phyloP scores from a whole-genome alignment of 2,113 vertebrate genomes.

The Cyprinodon variegatus region DNA sequence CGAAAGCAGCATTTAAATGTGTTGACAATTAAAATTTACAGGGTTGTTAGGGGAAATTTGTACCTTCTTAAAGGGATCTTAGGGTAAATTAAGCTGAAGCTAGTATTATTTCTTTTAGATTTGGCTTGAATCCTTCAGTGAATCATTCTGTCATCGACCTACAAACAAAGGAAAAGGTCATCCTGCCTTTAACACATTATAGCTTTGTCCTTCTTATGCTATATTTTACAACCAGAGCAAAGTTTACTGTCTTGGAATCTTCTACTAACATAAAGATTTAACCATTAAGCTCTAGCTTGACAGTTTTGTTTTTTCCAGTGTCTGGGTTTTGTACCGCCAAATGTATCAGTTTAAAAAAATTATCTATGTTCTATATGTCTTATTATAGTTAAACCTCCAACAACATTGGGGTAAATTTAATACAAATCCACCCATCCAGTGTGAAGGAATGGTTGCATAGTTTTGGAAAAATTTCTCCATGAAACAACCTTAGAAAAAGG shows the following conservation, averaged over 20 bases:
- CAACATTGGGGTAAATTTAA: neutral
- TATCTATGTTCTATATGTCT: slow-evolving; percentile 17
- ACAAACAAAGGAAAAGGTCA: neutral
- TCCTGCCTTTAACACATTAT: neutral
- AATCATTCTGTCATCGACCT: neutral
- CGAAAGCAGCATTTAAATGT: neutral
- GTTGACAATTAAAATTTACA: neutral
- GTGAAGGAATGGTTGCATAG: neutral
- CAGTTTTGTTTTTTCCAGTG: slow-evolving; percentile 17
- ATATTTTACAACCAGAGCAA: neutral
- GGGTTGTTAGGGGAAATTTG: neutral
- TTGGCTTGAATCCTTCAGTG: neutral
- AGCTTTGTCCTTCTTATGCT: neutral
- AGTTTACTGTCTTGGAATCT: neutral
- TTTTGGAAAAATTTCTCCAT: slow-evolving; percentile 6
- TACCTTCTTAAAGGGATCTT: neutral
- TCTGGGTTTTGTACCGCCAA: slow-evolving; percentile 35
- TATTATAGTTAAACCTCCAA: neutral
- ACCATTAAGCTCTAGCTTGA: slow-evolving; percentile 2
- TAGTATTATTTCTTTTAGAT: neutral
- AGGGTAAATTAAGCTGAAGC: neutral
- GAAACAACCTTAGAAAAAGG: slow-evolving; percentile 6
- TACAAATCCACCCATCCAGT: neutral
- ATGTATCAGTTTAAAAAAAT: slow-evolving; percentile 10
- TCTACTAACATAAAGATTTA: slow-evolving; percentile 10